Conservation (phyloP, 2,113 vertebrate species). For the Sebastes schlegelii region DNA sequence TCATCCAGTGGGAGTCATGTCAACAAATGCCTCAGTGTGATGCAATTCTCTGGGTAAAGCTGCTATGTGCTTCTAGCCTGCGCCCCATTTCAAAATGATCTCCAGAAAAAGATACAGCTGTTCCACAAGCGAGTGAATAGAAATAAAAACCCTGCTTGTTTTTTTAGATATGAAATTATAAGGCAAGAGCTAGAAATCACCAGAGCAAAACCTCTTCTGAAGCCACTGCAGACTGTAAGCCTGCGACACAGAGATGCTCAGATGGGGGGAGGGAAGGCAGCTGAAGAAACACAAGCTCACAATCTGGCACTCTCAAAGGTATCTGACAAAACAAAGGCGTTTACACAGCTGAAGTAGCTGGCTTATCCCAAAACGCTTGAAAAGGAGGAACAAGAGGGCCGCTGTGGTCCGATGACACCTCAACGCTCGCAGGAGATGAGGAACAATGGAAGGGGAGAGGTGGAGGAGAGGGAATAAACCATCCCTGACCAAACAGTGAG, state of each 20-base stretch:
- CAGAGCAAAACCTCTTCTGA: background rate
- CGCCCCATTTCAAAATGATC: conserved; percentile 30
- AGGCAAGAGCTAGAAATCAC: conserved; percentile 3
- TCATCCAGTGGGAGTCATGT: conserved; percentile 55
- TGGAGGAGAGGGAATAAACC: background rate
- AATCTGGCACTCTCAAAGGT: conserved; percentile 62
- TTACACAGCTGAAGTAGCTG: conserved; percentile 70
- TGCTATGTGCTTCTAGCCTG: background rate
- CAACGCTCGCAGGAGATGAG: conserved; percentile 1
- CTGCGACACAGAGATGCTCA: conserved; percentile 23
- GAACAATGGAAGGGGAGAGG: conserved; percentile 8
- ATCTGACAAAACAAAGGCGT: conserved; percentile 62
- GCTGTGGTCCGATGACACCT: background rate
- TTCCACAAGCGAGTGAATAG: background rate
- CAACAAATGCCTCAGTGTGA: conserved; percentile 50
- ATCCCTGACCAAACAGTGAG: conserved; percentile 6
- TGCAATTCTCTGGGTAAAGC: conserved; percentile 50
- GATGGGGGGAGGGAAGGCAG: conserved; percentile 38
- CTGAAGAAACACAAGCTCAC: conserved; percentile 71
- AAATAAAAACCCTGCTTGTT: background rate
- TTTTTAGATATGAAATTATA: conserved; percentile 8
- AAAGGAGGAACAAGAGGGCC: conserved; percentile 26
- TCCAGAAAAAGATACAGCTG: conserved; percentile 39
- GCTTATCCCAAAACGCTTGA: conserved; percentile 3
- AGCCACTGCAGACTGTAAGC: conserved; percentile 26